Evolutionary conservation across 2,797 vertebrate species (phyloP).

Genomic region (Eidolon dupreanum): DNA sequence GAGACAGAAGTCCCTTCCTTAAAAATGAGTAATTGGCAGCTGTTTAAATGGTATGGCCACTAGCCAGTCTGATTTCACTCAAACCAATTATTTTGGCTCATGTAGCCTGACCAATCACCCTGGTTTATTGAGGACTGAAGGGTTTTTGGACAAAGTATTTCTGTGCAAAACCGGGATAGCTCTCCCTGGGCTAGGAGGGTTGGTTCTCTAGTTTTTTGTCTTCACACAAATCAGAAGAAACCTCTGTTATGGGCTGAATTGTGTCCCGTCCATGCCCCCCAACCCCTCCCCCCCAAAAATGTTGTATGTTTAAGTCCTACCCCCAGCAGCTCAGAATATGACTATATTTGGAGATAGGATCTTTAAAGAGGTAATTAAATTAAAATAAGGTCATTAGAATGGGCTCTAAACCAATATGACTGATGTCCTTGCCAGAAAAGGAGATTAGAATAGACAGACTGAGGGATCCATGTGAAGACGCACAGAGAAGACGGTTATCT

Average conservation of each 20-base stretch:
- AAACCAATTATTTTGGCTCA: not conserved
- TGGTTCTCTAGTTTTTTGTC: not conserved
- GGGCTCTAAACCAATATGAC: not conserved
- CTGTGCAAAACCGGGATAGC: not conserved
- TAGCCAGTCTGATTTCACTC: not conserved
- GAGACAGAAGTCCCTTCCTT: not conserved
- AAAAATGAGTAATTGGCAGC: not conserved
- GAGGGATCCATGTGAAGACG: not conserved
- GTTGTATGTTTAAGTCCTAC: not conserved
- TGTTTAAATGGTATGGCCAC: not conserved
- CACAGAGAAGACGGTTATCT: not conserved
- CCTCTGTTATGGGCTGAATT: not conserved
- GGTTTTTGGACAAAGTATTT: not conserved
- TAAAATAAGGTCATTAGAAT: not conserved
- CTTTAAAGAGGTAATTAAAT: not conserved
- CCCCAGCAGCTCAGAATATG: not conserved
- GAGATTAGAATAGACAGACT: not conserved
- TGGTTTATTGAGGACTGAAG: not conserved
- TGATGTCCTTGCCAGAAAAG: not conserved
- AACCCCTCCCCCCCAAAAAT: not conserved
- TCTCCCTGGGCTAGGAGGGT: not conserved
- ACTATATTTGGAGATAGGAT: not conserved
- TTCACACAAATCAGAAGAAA: not conserved
- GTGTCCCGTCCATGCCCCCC: not conserved
- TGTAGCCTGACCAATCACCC: not conserved